Percentiles rank a stretch among this genome's conserved stretches.
Conservation (phyloP, 1,140 invertebrate genomes). For the Leptopilina clavipes region DNA sequence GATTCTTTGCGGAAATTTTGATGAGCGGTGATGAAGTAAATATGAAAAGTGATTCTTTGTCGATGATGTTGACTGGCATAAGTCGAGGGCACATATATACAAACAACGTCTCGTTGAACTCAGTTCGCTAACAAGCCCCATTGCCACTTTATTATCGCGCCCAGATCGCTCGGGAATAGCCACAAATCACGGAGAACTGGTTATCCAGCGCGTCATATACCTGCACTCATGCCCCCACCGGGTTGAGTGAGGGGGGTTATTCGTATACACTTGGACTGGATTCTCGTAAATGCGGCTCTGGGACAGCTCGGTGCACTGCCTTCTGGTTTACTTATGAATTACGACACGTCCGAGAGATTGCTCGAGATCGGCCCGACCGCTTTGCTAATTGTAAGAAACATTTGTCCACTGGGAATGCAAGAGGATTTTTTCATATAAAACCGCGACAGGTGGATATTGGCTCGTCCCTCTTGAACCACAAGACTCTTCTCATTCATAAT, state of each 20-base stretch:
- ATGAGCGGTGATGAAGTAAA: too few species aligned
- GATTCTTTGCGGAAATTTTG: too few species aligned
- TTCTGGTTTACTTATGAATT: slow-evolving; percentile 51
- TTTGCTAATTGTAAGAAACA: slow-evolving; percentile 56
- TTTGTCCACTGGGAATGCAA: slow-evolving; percentile 31
- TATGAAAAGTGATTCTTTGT: slow-evolving; percentile 39
- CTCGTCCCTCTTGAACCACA: too few species aligned
- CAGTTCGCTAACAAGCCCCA: slow-evolving; percentile 61
- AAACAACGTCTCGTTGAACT: slow-evolving; percentile 51
- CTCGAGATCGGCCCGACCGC: slow-evolving; percentile 40
- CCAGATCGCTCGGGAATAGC: slow-evolving; percentile 56
- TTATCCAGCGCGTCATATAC: slow-evolving; percentile 56
- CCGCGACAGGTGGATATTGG: background rate
- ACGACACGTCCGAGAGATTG: slow-evolving; percentile 50
- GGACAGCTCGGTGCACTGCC: slow-evolving; percentile 42
- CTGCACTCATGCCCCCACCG: slow-evolving; percentile 46
- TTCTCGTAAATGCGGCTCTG: slow-evolving; percentile 49
- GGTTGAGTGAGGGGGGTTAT: slow-evolving; percentile 28
- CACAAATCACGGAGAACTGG: slow-evolving; percentile 65
- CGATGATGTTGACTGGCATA: slow-evolving; percentile 59
- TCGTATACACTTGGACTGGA: slow-evolving; percentile 40
- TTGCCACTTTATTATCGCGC: slow-evolving; percentile 65
- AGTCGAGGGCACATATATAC: slow-evolving; percentile 45
- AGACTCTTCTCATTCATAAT: too few species aligned
- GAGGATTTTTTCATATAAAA: background rate